Evolutionary conservation across 2,113 vertebrate species (phyloP).

Genomic region (Catharus bicknelli): DNA sequence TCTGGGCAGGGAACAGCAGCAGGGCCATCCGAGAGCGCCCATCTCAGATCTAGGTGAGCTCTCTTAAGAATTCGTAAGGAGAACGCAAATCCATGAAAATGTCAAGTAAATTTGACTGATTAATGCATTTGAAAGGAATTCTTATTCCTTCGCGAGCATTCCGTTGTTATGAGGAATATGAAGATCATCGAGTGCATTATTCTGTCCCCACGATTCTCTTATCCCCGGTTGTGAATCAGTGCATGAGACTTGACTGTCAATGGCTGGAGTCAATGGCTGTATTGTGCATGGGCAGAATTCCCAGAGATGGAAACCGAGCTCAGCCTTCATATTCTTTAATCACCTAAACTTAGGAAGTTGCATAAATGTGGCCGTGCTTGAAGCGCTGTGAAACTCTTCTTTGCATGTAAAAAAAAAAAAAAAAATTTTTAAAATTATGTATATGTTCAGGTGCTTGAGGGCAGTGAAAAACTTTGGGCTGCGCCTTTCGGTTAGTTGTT

Average conservation of each 20-base stretch:
- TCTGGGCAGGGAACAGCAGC: background rate
- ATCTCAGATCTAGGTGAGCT: background rate
- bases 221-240: constrained; percentile 19
- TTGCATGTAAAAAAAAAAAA: background rate
- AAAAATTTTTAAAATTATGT: too few relatives aligned
- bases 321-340: background rate
- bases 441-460: background rate
- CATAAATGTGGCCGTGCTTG: background rate
- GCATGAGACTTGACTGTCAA: constrained; percentile 16
- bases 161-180: constrained; percentile 5
- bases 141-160: background rate
- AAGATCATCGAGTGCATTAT: background rate
- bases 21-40: background rate
- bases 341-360: background rate
- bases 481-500: background rate
- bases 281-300: constrained; percentile 14
- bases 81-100: background rate
- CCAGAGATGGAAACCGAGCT: background rate
- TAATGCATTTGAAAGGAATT: constrained; percentile 14
- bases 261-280: constrained; percentile 8
- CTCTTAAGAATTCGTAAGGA: background rate
- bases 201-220: background rate
- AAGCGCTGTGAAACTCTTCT: background rate
- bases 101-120: constrained; percentile 13
- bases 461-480: background rate